phyloP scores from a whole-genome alignment of 2,888 invertebrate genomes.

The Rhopalosiphum nymphaeae region DNA sequence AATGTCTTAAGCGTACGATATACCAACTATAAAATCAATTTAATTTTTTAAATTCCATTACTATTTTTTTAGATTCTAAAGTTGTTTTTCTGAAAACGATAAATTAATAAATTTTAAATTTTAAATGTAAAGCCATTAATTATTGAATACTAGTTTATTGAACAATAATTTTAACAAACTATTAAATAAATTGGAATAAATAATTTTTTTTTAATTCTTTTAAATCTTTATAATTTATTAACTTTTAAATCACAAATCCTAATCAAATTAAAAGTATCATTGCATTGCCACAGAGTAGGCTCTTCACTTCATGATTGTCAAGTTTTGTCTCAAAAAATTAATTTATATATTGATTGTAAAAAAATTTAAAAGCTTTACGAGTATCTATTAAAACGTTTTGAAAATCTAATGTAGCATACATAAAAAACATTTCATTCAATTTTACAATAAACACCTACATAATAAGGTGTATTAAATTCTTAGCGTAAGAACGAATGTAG shows the following conservation, averaged over 20 bases:
- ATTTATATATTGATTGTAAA: background rate
- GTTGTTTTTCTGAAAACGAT: background rate
- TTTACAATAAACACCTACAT: background rate
- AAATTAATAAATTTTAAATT: no score
- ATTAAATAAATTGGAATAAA: background rate
- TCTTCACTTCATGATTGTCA: background rate
- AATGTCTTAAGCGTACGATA: background rate
- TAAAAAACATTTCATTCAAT: background rate
- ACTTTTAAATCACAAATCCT: background rate
- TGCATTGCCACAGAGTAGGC: rapidly evolving
- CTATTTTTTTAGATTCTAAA: background rate
- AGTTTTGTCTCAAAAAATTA: background rate
- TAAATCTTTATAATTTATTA: background rate
- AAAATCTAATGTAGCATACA: background rate
- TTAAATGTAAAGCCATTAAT: background rate
- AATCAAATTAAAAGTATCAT: background rate
- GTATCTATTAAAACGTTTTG: no score
- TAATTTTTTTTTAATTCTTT: background rate
- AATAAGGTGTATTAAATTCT: background rate
- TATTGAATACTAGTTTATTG: background rate
- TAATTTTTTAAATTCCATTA: background rate
- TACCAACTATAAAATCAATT: background rate
- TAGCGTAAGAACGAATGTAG: no score
- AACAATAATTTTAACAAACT: background rate
- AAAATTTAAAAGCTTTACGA: background rate